Conservation (phyloP, 2,888 invertebrate species). For the Gastracanthus pulcherrimus region DNA sequence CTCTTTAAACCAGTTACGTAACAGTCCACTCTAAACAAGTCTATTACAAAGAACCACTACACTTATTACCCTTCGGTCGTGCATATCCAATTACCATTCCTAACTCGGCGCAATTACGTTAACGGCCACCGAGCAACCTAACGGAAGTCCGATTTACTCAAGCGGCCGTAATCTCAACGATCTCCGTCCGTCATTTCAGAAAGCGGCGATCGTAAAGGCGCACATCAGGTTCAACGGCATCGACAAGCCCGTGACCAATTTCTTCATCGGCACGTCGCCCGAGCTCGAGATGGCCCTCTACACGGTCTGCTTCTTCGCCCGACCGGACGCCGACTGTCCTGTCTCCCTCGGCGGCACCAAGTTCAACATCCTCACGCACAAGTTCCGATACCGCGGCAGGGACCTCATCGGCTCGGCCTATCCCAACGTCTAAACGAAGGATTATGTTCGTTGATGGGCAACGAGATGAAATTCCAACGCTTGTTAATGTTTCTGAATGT, state of each 20-base stretch:
- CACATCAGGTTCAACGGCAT: slow-evolving; percentile 85
- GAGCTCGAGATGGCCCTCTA: slow-evolving; percentile 95
- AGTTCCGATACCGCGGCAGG: slow-evolving; percentile 87
- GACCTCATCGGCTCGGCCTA: slow-evolving; percentile 90
- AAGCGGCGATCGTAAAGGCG: slow-evolving; percentile 86
- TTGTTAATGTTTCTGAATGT: not conserved
- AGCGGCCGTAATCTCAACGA: too few relatives aligned
- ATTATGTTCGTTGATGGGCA: not conserved
- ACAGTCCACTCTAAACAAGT: too few relatives aligned
- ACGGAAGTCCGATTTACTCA: too few relatives aligned
- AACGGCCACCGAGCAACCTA: not conserved
- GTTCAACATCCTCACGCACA: slow-evolving; percentile 86
- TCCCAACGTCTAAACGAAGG: slow-evolving; percentile 83
- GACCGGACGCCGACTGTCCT: slow-evolving; percentile 87
- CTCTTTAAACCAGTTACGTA: too few relatives aligned
- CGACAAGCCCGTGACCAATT: slow-evolving; percentile 87
- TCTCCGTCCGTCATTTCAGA: slow-evolving; percentile 81
- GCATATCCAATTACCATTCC: not conserved
- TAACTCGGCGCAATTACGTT: not conserved
- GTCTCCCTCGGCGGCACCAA: slow-evolving; percentile 85
- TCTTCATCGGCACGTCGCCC: slow-evolving; percentile 93
- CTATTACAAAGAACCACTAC: too few relatives aligned
- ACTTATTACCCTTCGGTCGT: not conserved
- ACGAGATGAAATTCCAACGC: too few relatives aligned
- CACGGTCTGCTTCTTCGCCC: slow-evolving; percentile 90